Conservation (phyloP, 2,797 vertebrate genomes). For the Rhincodon typus region DNA sequence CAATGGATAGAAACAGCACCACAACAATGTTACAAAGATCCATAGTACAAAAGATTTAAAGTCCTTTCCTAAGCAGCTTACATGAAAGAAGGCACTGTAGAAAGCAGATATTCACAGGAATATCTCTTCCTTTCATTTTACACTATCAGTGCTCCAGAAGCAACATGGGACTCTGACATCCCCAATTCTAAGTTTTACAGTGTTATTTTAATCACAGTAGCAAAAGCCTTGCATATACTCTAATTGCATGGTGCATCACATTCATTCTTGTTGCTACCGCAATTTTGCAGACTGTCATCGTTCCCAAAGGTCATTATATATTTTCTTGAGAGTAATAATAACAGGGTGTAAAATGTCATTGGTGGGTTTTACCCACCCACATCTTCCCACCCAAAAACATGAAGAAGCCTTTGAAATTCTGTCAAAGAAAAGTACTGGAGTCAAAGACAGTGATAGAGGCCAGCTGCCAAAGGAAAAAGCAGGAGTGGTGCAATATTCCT, state of each 20-base stretch:
- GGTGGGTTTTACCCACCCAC: neutral
- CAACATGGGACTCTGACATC: neutral
- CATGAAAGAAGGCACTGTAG: neutral
- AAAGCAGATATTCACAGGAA: neutral
- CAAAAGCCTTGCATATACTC: neutral
- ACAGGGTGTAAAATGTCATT: neutral
- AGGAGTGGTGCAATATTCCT: neutral
- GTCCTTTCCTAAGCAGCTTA: neutral
- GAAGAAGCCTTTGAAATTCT: neutral
- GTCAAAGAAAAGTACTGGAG: neutral
- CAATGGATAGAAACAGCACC: neutral
- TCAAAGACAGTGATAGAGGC: neutral
- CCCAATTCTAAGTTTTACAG: neutral
- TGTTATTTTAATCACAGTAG: neutral
- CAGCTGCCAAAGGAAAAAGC: neutral
- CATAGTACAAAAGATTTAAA: neutral
- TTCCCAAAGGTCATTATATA: neutral
- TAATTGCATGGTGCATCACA: neutral
- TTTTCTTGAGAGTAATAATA: neutral
- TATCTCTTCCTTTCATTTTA: neutral
- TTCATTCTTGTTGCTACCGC: neutral
- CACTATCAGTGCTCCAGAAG: neutral
- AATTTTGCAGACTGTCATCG: neutral
- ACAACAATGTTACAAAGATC: neutral
- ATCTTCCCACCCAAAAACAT: neutral